phyloP scores from a whole-genome alignment of 1,140 invertebrate species.

The Acyrthosiphon pisum region DNA sequence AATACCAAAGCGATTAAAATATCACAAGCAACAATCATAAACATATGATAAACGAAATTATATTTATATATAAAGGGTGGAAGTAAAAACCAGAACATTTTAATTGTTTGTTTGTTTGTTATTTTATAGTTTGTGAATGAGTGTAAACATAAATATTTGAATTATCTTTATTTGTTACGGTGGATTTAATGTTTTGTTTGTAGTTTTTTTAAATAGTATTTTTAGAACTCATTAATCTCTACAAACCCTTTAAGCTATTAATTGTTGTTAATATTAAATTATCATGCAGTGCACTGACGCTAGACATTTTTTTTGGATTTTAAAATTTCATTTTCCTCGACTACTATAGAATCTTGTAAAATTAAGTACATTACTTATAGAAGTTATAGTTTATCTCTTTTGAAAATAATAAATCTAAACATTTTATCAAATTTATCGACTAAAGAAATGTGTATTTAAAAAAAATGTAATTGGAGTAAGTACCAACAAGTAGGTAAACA shows the following conservation, averaged over 20 bases:
- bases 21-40: not conserved
- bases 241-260: not conserved
- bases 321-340: not conserved
- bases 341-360: not conserved
- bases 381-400: not conserved
- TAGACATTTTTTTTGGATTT: not conserved
- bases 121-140: not conserved
- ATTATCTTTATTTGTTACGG: not conserved
- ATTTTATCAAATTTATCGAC: not conserved
- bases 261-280: conserved; percentile 3
- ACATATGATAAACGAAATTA: not conserved
- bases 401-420: not conserved
- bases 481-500: not conserved
- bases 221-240: not conserved
- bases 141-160: not conserved
- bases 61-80: not conserved
- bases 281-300: too few relatives aligned
- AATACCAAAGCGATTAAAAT: not conserved
- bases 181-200: not conserved
- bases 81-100: not conserved
- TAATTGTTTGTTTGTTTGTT: conserved; percentile 10
- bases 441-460: not conserved
- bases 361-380: not conserved
- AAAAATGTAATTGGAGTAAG: not conserved
- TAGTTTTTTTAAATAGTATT: not conserved